phyloP scores from a whole-genome alignment of 2,113 vertebrate species.

The Acrocephalus kingi region DNA sequence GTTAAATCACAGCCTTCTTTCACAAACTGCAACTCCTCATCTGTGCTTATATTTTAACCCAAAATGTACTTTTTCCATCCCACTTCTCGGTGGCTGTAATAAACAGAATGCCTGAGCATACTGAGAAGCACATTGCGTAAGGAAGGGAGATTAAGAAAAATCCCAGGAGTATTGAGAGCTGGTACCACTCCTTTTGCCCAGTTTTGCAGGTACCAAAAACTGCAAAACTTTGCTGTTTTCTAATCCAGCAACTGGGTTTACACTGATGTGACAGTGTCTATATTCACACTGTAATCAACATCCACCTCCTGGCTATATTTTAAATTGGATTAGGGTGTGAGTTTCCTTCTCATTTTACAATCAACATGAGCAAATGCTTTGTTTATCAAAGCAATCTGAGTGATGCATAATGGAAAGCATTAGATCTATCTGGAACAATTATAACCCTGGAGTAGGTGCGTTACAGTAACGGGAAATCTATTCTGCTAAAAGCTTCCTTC shows the following conservation, averaged over 20 bases:
- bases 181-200: neutral
- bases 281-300: slow-evolving; percentile 22
- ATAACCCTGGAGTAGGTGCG: neutral
- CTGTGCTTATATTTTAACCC: neutral
- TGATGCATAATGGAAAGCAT: neutral
- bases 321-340: slow-evolving; percentile 36
- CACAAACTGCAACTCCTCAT: neutral
- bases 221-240: neutral
- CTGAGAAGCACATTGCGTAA: rapidly evolving
- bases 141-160: neutral
- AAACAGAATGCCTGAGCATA: neutral
- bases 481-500: slow-evolving; percentile 48
- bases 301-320: neutral
- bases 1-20: neutral
- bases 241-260: neutral
- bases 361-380: slow-evolving; percentile 22
- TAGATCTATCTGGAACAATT: neutral
- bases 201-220: neutral
- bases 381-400: slow-evolving; percentile 27
- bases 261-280: neutral
- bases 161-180: neutral
- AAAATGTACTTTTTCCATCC: neutral
- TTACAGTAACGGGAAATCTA: slow-evolving; percentile 5
- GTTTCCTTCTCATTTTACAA: slow-evolving; percentile 53
- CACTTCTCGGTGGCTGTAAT: neutral